Base-by-base conservation (phyloP, 2,888 invertebrate genomes). In the Dryomyza anilis region DNA sequence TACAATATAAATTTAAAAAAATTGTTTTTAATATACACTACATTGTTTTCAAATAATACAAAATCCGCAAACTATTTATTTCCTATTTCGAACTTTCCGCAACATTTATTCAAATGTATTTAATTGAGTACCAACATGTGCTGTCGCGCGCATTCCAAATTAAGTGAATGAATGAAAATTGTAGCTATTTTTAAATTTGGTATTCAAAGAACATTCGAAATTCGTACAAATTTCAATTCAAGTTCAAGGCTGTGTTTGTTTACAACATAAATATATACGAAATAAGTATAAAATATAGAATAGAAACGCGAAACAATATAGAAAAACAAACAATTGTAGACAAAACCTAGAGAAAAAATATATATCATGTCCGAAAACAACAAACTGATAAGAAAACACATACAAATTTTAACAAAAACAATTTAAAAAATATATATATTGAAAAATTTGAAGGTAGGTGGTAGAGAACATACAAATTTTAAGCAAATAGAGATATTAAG, bases 181-280 rank as follows among this genome's bases (percentile, higher is more conserved):
- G 19, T 19, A 48, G 21, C 19, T 21, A 39, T 39, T 39, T 6
- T 50, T 46, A 46, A 19, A 46, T 46, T 46, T 46, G 3, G 19
- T 10, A 21, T 19, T 8, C 21, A 16, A 16, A 8, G 8, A 46
- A 46, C 19, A 21, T 46, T 46, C 46, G 25, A 8, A 10, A 50
- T 23, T 12, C 23, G 8, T 23, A n/a, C n/a, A n/a, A n/a, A n/a
- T n/a, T n/a, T n/a, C n/a, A n/a, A n/a, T 33, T 55, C 55, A 63
- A 68, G 69, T 66, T 67, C 68, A 71, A 69, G 68, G 67, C 63
- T 61, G 60, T 50, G 63, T 66, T 60, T 61, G 67, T 64, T 63
- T 66, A 62, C 64, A 66, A 27, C 12, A 29, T 27, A 30, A 29
- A 7, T 52, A n/a, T n/a, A n/a, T n/a, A n/a, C n/a, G n/a, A n/a